phyloP scores from a whole-genome alignment of 2,888 invertebrate genomes.

The Pachymerium ferrugineum region DNA sequence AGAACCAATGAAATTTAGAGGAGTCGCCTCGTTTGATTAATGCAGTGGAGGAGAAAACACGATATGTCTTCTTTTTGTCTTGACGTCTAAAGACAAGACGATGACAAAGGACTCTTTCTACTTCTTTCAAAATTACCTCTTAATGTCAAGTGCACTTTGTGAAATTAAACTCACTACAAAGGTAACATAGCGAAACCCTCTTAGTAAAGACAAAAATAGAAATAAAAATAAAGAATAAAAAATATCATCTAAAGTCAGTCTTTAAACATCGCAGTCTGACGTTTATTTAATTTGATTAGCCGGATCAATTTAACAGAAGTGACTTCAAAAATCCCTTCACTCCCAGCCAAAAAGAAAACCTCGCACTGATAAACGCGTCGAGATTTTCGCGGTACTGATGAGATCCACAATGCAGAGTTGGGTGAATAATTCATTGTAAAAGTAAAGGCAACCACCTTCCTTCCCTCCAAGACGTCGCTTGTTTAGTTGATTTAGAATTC shows the following conservation, averaged over 20 bases:
- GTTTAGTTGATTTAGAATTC: slow-evolving; percentile 32
- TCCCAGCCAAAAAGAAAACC: no score
- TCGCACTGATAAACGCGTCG: no score
- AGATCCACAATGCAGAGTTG: slow-evolving; percentile 1
- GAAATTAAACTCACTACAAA: background rate
- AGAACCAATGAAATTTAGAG: no score
- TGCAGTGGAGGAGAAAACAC: background rate
- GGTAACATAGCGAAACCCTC: no score
- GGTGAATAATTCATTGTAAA: slow-evolving; percentile 16
- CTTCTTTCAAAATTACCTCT: background rate
- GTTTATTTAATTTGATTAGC: no score
- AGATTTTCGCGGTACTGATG: background rate
- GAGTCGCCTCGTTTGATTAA: background rate
- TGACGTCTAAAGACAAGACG: background rate
- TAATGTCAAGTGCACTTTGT: background rate
- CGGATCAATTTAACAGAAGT: no score
- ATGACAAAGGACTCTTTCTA: background rate
- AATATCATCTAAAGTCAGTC: no score
- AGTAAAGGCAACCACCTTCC: slow-evolving; percentile 5
- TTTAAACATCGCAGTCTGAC: no score
- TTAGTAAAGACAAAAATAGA: no score
- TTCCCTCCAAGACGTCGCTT: background rate
- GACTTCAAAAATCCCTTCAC: no score
- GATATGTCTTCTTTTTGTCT: background rate
- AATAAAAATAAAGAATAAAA: no score